phyloP scores from a whole-genome alignment of 2,113 vertebrate genomes.

The Verasper variegatus region DNA sequence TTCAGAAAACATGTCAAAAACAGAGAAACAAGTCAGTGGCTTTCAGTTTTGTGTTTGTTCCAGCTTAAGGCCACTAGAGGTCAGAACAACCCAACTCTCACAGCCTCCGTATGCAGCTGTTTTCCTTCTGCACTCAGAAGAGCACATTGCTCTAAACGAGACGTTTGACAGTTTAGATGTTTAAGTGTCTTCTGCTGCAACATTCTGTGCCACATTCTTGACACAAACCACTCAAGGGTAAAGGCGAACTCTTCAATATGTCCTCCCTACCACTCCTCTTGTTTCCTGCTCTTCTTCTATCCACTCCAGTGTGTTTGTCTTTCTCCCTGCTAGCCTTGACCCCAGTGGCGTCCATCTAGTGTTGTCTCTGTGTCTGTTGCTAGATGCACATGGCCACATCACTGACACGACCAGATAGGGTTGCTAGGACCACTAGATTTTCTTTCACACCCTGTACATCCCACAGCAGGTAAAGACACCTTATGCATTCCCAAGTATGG shows the following conservation, averaged over 20 bases:
- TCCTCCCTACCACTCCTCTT: conserved; percentile 32
- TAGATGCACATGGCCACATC: not conserved
- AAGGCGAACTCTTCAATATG: no score
- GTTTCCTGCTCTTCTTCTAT: conserved; percentile 26
- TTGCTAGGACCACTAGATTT: not conserved
- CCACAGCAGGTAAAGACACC: conserved; percentile 10
- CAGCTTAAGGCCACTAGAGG: conserved; percentile 61
- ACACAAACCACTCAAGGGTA: no score
- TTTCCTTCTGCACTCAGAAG: not conserved
- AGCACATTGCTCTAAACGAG: conserved; percentile 7
- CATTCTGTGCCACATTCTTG: no score
- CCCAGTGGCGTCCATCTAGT: not conserved
- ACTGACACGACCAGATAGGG: conserved; percentile 1
- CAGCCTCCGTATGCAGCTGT: no score
- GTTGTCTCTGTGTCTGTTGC: not conserved
- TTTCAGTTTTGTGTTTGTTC: not conserved
- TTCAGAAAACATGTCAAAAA: not conserved
- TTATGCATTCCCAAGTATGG: conserved; percentile 28
- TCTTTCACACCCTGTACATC: not conserved
- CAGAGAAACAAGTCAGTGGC: not conserved
- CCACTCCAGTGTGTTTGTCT: no score
- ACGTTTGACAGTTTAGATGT: not conserved
- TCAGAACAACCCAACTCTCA: conserved; percentile 32
- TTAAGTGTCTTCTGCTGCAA: conserved; percentile 6
- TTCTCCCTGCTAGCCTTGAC: no score